Evolutionary conservation across 2,888 invertebrate species (phyloP).

Genomic region (Alviniconcha strummeri): DNA sequence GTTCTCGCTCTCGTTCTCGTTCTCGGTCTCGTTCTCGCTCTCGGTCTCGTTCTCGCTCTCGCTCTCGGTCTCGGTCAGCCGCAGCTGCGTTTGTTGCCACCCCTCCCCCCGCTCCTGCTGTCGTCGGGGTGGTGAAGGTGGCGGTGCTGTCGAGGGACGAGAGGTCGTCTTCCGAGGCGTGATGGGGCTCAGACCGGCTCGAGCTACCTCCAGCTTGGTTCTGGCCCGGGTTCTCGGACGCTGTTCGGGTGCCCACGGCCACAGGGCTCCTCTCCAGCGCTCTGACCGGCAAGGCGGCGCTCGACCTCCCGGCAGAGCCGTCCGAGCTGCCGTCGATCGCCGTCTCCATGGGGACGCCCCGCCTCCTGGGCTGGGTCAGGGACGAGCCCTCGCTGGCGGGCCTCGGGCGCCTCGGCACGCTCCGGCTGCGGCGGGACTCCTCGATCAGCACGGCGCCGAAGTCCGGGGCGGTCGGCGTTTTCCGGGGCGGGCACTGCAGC

Average conservation of each 20-base stretch:
- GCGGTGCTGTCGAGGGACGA: background rate
- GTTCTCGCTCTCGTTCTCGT: too few species aligned
- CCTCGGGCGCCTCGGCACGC: conserved; percentile 14
- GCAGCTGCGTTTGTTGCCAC: background rate
- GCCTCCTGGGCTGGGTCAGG: background rate
- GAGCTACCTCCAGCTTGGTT: background rate
- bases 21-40: too few species aligned
- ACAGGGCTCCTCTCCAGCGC: background rate
- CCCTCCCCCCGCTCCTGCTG: background rate
- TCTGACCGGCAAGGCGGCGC: background rate
- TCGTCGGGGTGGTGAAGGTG: background rate
- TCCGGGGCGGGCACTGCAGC: background rate
- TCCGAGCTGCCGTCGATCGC: conserved; percentile 3
- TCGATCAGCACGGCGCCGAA: conserved; percentile 24
- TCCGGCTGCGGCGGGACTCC: conserved; percentile 21
- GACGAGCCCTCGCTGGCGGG: conserved; percentile 21
- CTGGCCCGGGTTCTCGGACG: background rate
- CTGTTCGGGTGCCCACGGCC: background rate
- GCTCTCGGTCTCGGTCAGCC: background rate
- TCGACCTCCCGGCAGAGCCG: background rate
- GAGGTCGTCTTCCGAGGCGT: background rate
- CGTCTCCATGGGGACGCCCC: conserved; percentile 11
- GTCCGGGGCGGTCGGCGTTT: conserved; percentile 20
- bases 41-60: background rate
- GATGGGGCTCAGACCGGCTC: background rate